Base-by-base conservation (phyloP, 2,113 vertebrate genomes). In the Capreolus pygargus region DNA sequence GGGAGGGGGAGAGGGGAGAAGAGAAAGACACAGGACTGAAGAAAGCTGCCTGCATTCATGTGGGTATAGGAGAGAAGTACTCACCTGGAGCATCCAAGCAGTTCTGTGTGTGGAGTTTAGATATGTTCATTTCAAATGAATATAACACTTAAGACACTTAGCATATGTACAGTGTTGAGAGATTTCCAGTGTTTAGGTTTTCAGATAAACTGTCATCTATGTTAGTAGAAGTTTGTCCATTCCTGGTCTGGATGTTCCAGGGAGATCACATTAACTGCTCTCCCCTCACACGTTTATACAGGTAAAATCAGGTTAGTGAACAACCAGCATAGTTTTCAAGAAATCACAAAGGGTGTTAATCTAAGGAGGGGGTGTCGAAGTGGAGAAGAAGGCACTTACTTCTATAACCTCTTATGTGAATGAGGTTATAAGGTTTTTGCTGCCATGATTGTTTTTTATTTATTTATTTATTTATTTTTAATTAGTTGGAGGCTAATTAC, bases 31-130 rank as follows among this genome's bases (percentile, higher is more conserved):
- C 7, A 60, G 67, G 28, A n/a, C 13, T 5, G 45, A 52, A 47
- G 83, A n/a, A 25, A 58, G 9, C 23, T 1, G 1, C 27, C 74
- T 7, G 15, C 1, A 1, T 52, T 39, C 47, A 21, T 12, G n/a
- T 61, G 78, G 47, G 14, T 11, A 1, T 21, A 14, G 39, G 25
- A 39, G 1, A 17, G 5, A 6, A 8, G 45, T 1, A 7, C 64
- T 91, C 64, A 28, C 33, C 19, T 30, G 43, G 39, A 55, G 21
- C 28, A 19, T 25, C 47, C 9, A 9, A 8, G 27, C 25, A 39
- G 43, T 2, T 21, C 47, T 85, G 39, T 10, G 33, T 86, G 54
- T 83, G 70, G 55, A 55, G 50, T 82, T 95, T 86, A 54, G 52
- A 61, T 30, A 39, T 17, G 16, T 58, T 52, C 27, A 64, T 76